Conservation (phyloP, 2,888 invertebrate genomes). For the Portevinia maculata region DNA sequence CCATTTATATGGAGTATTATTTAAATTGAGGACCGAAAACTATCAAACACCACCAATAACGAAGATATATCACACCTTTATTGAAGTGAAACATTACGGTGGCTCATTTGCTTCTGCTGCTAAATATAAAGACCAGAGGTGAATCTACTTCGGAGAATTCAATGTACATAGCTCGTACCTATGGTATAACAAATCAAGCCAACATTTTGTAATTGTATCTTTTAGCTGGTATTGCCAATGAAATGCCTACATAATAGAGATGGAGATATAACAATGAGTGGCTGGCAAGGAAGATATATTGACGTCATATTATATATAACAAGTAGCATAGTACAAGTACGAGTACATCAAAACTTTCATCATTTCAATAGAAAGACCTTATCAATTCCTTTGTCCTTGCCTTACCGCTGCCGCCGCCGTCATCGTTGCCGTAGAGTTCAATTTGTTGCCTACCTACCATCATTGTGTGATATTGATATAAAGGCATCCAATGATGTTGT, state of each 20-base stretch:
- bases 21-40: slow-evolving; percentile 38
- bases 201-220: slow-evolving; percentile 30
- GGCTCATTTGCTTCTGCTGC: background rate
- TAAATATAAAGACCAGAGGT: slow-evolving; percentile 10
- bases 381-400: slow-evolving; percentile 65
- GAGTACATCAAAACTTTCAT: slow-evolving; percentile 49
- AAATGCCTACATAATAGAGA: slow-evolving; percentile 6
- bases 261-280: slow-evolving; percentile 3
- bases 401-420: background rate
- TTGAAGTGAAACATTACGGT: slow-evolving; percentile 4
- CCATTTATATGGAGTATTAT: slow-evolving; percentile 19
- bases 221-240: slow-evolving; percentile 31
- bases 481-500: slow-evolving; percentile 54
- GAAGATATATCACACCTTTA: slow-evolving; percentile 7
- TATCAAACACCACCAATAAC: background rate
- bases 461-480: slow-evolving; percentile 68
- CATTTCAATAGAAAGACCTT: slow-evolving; percentile 56
- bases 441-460: slow-evolving; percentile 32
- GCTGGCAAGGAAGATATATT: slow-evolving; percentile 16
- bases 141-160: slow-evolving; percentile 4
- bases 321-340: slow-evolving; percentile 7
- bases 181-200: slow-evolving; percentile 24
- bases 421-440: slow-evolving; percentile 30
- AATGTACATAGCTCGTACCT: slow-evolving; percentile 1
- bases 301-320: background rate